Evolutionary conservation across 2,888 invertebrate species (phyloP), one percentile per base, ranked within the genome.

Genomic region (Ormyrus labotus): DNA sequence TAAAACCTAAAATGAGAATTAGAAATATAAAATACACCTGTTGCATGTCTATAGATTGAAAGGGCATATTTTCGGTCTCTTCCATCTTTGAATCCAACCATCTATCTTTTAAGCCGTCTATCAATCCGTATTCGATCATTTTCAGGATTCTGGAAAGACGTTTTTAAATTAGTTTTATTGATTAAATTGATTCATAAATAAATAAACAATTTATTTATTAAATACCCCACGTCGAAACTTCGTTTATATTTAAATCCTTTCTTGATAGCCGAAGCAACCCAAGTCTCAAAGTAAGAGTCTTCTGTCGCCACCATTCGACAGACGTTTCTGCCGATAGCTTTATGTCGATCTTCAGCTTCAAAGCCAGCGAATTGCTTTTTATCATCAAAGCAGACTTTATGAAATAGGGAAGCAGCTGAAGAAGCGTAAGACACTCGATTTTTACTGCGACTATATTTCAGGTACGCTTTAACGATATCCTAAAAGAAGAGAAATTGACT

Each of bases 191-290:
- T 61, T 34, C 55, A 45, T 50, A 68, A 48, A n/a, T 68, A 2
- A 55, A n/a, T 11, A 50, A 6, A 45, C 0, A 71, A 71, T 61
- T 55, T 11, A 11, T 34, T n/a, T 11, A 58, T n/a, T 11, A 34
- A 58, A 68, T 74, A 83, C 83, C 82, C 78, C 45, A 80, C 57
- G 58, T 83, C 83, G 55, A 83, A 81, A 11, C 78, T 79, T 10
- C 82, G 75, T 13, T 81, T 83, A 8, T 82, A 83, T 4, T 19
- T 19, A 11, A 81, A 78, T 48, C 81, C 82, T 10, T 61, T 45
- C 48, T 67, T 76, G n/a, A 83, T 45, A 11, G 78, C 82, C 11
- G 83, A 82, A 0, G 82, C 71, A 19, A 83, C 75, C 82, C 82
- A 83, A 7, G 79, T 79, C 65, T 77, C 81, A 13, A 81, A 83